A percentile compares a stretch with the other conserved stretches of the same genome.
These are phyloP conservation scores for Acrocephalus kingi DNA, from an alignment of 2,113 vertebrate species.

Conservation along the genomic window DNA sequence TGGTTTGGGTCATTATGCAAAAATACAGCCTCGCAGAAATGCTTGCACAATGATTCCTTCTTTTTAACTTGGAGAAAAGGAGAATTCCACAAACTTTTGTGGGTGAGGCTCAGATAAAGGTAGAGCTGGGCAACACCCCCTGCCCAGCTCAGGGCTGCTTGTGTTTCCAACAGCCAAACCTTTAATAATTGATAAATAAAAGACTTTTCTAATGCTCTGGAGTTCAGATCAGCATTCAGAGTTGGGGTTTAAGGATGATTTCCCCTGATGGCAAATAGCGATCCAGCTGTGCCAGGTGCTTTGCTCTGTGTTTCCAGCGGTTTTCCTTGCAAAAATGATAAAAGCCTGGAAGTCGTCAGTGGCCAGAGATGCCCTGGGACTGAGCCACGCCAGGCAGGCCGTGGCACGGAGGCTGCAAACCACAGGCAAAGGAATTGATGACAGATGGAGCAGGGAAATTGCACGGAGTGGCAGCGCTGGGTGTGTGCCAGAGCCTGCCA, in stretches of 20 bases:
- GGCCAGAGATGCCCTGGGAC: neutral
- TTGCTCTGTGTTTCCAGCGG: neutral
- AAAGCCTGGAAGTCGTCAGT: neutral
- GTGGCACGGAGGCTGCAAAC: neutral
- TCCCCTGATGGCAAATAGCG: neutral
- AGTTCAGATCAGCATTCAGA: neutral
- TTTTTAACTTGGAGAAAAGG: neutral
- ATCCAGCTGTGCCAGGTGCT: neutral
- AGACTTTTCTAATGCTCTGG: neutral
- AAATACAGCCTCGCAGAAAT: neutral
- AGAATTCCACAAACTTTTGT: neutral
- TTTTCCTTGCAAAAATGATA: neutral
- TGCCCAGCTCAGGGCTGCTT: neutral
- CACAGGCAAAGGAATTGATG: neutral
- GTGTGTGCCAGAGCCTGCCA: neutral
- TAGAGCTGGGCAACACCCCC: neutral
- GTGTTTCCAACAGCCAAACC: neutral
- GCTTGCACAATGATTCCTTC: neutral
- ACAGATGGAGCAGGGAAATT: conserved; percentile 31
- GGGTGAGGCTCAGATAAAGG: neutral
- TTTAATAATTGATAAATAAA: neutral
- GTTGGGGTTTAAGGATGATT: neutral
- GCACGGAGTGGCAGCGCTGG: neutral
- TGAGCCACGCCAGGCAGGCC: neutral
- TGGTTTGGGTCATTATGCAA: neutral